These are phyloP conservation scores for Salminus brasiliensis DNA, from an alignment of 2,113 vertebrate species.

Conservation along the genomic window DNA sequence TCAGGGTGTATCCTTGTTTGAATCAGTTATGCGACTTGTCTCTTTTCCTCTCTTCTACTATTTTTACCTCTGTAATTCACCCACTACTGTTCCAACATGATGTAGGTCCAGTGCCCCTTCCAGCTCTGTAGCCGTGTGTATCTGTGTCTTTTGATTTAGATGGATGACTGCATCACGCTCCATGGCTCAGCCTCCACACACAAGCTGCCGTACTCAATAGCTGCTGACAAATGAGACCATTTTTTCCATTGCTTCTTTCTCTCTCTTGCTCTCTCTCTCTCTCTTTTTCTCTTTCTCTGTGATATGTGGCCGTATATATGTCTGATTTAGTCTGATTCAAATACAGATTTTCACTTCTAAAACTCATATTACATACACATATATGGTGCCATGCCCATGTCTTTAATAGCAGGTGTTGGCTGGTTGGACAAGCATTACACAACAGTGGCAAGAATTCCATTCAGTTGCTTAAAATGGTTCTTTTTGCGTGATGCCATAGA, in stretches of 20 bases:
- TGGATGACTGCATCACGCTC: conserved; percentile 60
- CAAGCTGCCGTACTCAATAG: conserved; percentile 61
- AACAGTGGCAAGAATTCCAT: too few species aligned
- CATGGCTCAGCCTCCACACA: conserved; percentile 56
- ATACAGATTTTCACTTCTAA: too few species aligned
- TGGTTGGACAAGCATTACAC: too few species aligned
- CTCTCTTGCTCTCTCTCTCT: not conserved
- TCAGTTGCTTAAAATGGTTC: too few species aligned
- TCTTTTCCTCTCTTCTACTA: not conserved
- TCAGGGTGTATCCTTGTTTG: too few species aligned
- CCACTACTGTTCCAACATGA: not conserved
- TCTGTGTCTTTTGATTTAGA: conserved; percentile 49
- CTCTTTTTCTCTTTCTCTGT: not conserved
- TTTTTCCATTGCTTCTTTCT: conserved; percentile 4
- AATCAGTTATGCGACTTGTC: too few species aligned
- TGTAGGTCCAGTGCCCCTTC: not conserved
- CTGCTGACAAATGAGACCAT: conserved; percentile 63
- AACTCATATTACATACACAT: too few species aligned
- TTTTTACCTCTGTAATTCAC: not conserved
- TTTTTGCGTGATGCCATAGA: too few species aligned
- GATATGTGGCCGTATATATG: too few species aligned
- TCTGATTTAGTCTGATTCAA: too few species aligned
- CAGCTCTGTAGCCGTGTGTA: conserved; percentile 10
- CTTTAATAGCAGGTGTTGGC: too few species aligned
- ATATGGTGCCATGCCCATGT: too few species aligned